Conservation (phyloP, 2,888 invertebrate species). For the Polymixis lichenea region DNA sequence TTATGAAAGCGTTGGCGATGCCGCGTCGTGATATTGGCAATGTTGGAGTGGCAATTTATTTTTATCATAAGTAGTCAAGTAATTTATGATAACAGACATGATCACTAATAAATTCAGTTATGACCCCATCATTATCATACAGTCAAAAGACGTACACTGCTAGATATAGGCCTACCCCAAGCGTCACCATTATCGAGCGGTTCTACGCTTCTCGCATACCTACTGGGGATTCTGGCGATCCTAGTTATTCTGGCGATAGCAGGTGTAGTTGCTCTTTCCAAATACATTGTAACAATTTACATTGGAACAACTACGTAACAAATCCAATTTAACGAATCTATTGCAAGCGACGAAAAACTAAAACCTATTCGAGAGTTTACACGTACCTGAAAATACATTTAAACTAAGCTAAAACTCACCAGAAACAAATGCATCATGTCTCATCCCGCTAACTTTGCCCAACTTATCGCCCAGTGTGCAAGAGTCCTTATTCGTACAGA, state of each 20-base stretch:
- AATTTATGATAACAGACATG: background rate
- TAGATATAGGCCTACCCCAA: background rate
- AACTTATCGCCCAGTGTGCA: conserved; percentile 64
- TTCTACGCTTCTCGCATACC: background rate
- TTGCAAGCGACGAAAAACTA: background rate
- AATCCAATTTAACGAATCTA: background rate
- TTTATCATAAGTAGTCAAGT: background rate
- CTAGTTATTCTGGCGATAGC: too few species aligned
- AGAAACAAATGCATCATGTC: conserved; percentile 48
- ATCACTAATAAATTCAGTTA: too few species aligned
- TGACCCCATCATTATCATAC: background rate
- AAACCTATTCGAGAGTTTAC: background rate
- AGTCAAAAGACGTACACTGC: background rate
- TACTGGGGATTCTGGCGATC: too few species aligned
- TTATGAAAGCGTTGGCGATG: conserved; percentile 35
- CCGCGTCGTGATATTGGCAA: conserved; percentile 13
- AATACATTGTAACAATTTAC: background rate
- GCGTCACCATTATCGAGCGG: background rate
- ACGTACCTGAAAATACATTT: conserved; percentile 24
- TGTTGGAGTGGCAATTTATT: conserved; percentile 31
- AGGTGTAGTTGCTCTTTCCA: background rate
- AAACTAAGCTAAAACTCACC: conserved; percentile 36
- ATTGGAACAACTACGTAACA: background rate
- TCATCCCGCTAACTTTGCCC: conserved; percentile 54
- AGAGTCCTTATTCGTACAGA: conserved; percentile 56